Percentiles rank a stretch among this genome's conserved stretches.
phyloP scores from a whole-genome alignment of 2,113 vertebrate species.

The Plectropomus leopardus region DNA sequence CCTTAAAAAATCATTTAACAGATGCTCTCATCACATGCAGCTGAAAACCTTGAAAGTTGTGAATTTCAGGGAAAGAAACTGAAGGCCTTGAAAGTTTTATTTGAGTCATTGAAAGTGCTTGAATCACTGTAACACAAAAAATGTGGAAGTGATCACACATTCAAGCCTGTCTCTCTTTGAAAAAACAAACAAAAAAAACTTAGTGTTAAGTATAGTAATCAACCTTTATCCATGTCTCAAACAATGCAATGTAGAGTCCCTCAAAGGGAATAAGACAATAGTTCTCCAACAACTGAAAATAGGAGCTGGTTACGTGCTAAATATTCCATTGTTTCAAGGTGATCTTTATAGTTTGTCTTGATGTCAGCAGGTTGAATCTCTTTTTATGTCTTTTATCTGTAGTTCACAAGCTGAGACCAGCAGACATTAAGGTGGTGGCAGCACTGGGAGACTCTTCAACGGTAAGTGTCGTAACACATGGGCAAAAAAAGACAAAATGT shows the following conservation, averaged over 20 bases:
- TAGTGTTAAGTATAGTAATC: too few relatives aligned
- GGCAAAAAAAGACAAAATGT: not conserved
- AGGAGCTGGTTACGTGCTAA: not conserved
- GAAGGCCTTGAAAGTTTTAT: too few relatives aligned
- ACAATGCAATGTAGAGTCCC: too few relatives aligned
- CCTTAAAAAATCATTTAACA: not conserved
- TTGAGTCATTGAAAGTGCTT: too few relatives aligned
- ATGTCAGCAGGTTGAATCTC: not conserved
- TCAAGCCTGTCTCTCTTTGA: too few relatives aligned
- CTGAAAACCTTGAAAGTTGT: too few relatives aligned
- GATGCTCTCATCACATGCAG: not conserved
- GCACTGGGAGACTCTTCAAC: conserved; percentile 92
- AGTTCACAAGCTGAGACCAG: conserved; percentile 90
- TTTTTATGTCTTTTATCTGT: conserved; percentile 11
- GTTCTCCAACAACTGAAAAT: not conserved
- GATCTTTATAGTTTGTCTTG: not conserved
- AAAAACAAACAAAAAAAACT: too few relatives aligned
- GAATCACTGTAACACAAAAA: too few relatives aligned
- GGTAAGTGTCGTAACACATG: conserved; percentile 78
- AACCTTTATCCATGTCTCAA: too few relatives aligned
- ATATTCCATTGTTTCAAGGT: not conserved
- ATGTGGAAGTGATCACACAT: too few relatives aligned
- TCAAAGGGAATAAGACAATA: not conserved
- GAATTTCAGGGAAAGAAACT: too few relatives aligned
- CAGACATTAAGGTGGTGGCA: conserved; percentile 90